Evolutionary conservation across 2,797 vertebrate genomes (phyloP), one percentile per base, ranked within the genome.

Genomic region (Pempheris klunzingeri): DNA sequence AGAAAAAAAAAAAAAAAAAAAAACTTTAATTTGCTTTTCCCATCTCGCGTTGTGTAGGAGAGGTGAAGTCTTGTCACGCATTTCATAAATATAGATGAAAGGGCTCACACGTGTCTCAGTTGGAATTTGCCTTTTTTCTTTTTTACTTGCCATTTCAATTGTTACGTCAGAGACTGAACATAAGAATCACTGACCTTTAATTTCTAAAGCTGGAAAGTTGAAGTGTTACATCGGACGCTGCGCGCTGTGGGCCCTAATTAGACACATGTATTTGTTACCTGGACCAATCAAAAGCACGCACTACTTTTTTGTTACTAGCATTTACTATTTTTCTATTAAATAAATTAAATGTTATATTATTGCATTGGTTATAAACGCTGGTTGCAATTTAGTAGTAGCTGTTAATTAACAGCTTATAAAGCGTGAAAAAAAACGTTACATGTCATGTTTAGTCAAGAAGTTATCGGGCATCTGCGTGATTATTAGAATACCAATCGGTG

Each of bases 11-110:
- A 46, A 14, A 24, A 20, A 20, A 47, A 66, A 4, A 5, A 0
- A 4, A 10, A 61, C 13, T 60, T 68, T 15, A 22, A 67, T 63
- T 60, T 52, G 26, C 5, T 41, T 63, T 32, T 69, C 55, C 30
- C 24, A 7, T 44, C 52, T 59, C 30, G 38, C 34, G 2, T 17
- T 38, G 49, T 76, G 76, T 53, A 55, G 20, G 47, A 28, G 28
- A 41, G 4, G 28, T 3, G 3, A 0, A 47, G 17, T 8, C 5
- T 43, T 39, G 54, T 71, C 8, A 20, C 46, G 11, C 61, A 41
- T 53, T 81, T 74, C 38, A 82, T 63, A 57, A 75, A 75, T 73
- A 74, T 17, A 15, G 14, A 73, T 53, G 44, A 50, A 54, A n/a
- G 4, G 24, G 12, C 14, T 75, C 26, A 46, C 18, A 9, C 58